phyloP scores from a whole-genome alignment of 2,888 invertebrate genomes.

The Eristalis arbustorum region DNA sequence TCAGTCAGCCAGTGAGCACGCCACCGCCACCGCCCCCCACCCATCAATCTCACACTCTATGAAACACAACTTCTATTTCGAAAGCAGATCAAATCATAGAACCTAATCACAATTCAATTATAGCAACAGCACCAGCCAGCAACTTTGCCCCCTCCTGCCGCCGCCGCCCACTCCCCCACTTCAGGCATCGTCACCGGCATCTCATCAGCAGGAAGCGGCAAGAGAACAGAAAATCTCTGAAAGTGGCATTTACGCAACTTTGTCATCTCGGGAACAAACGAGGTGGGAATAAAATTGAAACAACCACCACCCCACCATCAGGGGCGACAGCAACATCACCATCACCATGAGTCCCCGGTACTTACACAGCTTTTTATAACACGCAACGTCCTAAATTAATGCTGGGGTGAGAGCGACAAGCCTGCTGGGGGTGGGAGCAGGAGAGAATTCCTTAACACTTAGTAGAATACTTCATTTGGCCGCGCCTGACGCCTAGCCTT shows the following conservation, averaged over 20 bases:
- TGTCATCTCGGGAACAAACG: conserved; percentile 56
- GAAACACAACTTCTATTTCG: conserved; percentile 41
- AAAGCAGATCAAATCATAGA: conserved; percentile 67
- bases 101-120: conserved; percentile 69
- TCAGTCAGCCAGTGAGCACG: neutral
- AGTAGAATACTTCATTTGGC: conserved; percentile 64
- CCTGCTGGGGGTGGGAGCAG: neutral
- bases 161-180: neutral
- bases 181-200: neutral
- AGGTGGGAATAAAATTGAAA: conserved; percentile 61
- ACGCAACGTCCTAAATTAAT: conserved; percentile 41
- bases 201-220: conserved; percentile 8
- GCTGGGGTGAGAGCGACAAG: conserved; percentile 41
- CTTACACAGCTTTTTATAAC: conserved; percentile 53
- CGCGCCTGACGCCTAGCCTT: conserved; percentile 1
- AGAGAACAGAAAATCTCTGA: conserved; percentile 43
- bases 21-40: neutral
- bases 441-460: conserved; percentile 55
- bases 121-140: conserved; percentile 37
- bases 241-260: conserved; percentile 69
- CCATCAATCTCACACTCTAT: neutral
- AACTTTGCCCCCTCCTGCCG: neutral
- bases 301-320: conserved; percentile 15
- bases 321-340: neutral
- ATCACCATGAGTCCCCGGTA: conserved; percentile 12